Percentiles rank a stretch among this genome's conserved stretches.
phyloP scores from a whole-genome alignment of 2,888 invertebrate genomes.

The Drosophila dives region DNA sequence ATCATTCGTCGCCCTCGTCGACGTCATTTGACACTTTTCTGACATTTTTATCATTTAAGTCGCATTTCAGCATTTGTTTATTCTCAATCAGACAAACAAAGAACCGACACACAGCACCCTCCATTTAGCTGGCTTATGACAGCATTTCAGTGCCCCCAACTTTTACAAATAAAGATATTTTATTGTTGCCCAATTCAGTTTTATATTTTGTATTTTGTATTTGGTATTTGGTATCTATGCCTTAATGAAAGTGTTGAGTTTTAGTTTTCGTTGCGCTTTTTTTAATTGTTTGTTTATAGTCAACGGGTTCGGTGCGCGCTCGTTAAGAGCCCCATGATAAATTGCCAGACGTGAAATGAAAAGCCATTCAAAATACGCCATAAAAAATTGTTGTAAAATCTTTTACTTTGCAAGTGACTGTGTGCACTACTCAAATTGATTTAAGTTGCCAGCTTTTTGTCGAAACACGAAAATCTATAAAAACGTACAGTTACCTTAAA shows the following conservation, averaged over 20 bases:
- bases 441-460: conserved; percentile 64
- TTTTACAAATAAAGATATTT: conserved; percentile 59
- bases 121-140: conserved; percentile 51
- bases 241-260: conserved; percentile 79
- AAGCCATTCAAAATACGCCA: conserved; percentile 70
- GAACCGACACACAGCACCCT: conserved; percentile 30
- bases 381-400: conserved; percentile 62
- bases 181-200: conserved; percentile 74
- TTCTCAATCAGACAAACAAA: conserved; percentile 49
- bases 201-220: conserved; percentile 34
- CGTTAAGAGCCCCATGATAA: conserved; percentile 74
- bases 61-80: conserved; percentile 69
- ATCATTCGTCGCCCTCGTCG: conserved; percentile 77
- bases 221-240: conserved; percentile 36
- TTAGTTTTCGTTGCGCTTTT: conserved; percentile 72
- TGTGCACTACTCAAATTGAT: conserved; percentile 66
- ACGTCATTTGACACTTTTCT: conserved; percentile 74
- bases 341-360: conserved; percentile 62
- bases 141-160: conserved; percentile 45
- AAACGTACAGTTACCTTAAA: conserved; percentile 68
- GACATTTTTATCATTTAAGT: conserved; percentile 78
- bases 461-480: conserved; percentile 69
- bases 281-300: conserved; percentile 80
- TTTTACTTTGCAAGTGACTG: conserved; percentile 13
- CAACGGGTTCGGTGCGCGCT: conserved; percentile 57